phyloP scores from a whole-genome alignment of 2,888 invertebrate species.

The Gordius sp. region DNA sequence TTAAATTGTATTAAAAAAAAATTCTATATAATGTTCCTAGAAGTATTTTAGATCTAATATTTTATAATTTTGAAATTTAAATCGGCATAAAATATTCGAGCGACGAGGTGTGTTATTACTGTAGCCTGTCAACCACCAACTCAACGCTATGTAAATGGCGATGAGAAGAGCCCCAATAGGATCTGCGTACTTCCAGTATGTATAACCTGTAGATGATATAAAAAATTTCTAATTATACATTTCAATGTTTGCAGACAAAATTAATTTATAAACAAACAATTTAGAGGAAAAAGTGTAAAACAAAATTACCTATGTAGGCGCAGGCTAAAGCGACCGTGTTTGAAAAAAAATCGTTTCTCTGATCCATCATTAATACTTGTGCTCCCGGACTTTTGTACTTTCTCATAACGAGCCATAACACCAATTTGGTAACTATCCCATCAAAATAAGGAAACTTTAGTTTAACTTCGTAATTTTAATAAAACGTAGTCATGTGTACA shows the following conservation, averaged over 20 bases:
- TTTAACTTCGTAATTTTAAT: too few relatives aligned
- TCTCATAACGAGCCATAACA: slow-evolving; percentile 22
- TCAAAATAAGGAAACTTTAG: background rate
- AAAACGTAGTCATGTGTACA: too few relatives aligned
- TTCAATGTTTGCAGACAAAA: background rate
- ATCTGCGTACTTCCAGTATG: slow-evolving; percentile 29
- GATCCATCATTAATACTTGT: slow-evolving; percentile 29
- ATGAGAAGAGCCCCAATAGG: slow-evolving; percentile 32
- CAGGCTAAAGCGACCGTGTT: slow-evolving; percentile 31
- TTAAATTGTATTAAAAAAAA: too few relatives aligned
- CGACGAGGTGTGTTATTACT: too few relatives aligned
- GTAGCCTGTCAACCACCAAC: slow-evolving; percentile 30
- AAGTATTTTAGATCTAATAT: too few relatives aligned
- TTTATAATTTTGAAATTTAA: too few relatives aligned
- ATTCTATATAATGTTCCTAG: too few relatives aligned
- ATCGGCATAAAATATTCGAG: too few relatives aligned
- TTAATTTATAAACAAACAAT: background rate
- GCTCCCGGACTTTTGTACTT: slow-evolving; percentile 21
- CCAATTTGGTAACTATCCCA: slow-evolving; percentile 21
- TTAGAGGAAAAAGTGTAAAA: slow-evolving; percentile 19
- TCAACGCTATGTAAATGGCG: slow-evolving; percentile 29
- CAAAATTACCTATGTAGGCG: slow-evolving; percentile 28
- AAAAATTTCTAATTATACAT: background rate
- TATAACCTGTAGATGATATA: slow-evolving; percentile 20
- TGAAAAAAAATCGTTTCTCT: slow-evolving; percentile 32